A percentile compares a stretch with the other conserved stretches of the same genome.
Evolutionary conservation across 2,888 invertebrate species (phyloP).

Genomic region (Meteorus colon): DNA sequence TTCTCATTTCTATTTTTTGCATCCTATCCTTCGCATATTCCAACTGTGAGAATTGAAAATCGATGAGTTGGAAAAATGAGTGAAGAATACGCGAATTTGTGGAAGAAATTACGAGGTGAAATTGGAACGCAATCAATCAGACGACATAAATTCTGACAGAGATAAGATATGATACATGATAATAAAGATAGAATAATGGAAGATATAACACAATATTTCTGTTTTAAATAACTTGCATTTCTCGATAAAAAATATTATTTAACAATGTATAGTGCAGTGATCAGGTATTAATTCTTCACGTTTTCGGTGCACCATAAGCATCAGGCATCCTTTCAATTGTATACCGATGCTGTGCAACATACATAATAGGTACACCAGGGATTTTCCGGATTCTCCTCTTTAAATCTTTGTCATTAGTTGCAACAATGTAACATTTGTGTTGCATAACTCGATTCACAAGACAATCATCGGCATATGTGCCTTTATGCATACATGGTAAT

Average conservation of each 20-base stretch:
- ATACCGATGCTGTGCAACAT: slow-evolving; percentile 92
- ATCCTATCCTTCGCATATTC: too few relatives aligned
- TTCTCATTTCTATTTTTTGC: not conserved
- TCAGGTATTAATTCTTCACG: slow-evolving; percentile 50
- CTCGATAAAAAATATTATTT: not conserved
- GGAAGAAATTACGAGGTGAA: too few relatives aligned
- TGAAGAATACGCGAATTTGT: too few relatives aligned
- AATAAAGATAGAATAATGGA: not conserved
- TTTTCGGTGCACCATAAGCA: slow-evolving; percentile 95
- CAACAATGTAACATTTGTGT: slow-evolving; percentile 99
- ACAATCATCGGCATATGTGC: slow-evolving; percentile 99
- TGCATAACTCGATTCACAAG: slow-evolving; percentile 95
- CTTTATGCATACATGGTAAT: slow-evolving; percentile 94
- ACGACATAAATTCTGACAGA: not conserved
- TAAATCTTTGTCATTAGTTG: slow-evolving; percentile 98
- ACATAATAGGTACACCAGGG: slow-evolving; percentile 99
- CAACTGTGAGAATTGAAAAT: too few relatives aligned
- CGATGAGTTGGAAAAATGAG: too few relatives aligned
- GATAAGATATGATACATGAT: not conserved
- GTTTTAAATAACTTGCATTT: not conserved
- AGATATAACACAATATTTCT: not conserved
- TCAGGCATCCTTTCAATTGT: slow-evolving; percentile 99
- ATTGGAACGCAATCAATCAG: too few relatives aligned
- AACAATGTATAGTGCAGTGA: not conserved
- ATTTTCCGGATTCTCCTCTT: slow-evolving; percentile 96